Base-by-base conservation (phyloP, 1,140 invertebrate genomes). In the Drosophila repletoides region DNA sequence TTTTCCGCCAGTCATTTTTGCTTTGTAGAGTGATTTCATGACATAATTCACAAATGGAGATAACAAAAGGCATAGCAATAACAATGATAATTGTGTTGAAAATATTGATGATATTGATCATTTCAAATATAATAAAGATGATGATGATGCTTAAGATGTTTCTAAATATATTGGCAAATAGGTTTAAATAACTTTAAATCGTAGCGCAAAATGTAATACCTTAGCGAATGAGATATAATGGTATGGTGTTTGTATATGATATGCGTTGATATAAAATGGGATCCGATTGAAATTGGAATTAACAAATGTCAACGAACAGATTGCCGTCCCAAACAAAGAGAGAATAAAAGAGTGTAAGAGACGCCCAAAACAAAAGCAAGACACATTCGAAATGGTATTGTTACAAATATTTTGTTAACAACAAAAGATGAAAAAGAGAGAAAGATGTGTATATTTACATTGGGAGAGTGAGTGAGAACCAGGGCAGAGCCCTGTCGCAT, bases 301-400 rank as follows among this genome's bases (percentile, higher is more conserved):
- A 71, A 79, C 56, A 74, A 84, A 77, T 84, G 77, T 83, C 77
- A 83, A 84, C 77, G 77, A 83, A 81, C 76, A 81, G 76, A 68
- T 72, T 72, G 69, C 48, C 63, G 63, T 53, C 51, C 43, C 60
- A 58, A 51, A 36, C 36, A 48, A 34, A 36, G 38, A 24, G 14
- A 15, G 59, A 14, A 40, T 36, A 45, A 38, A 60, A 33, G 26
- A 14, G 31, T 36, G 34, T 28, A 60, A 33, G 26, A 46, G 40
- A 53, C 63, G 43, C 40, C 52, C n/a, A 36, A 14, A 61, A 81
- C 76, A 80, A 80, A 65, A 73, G 77, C 49, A 60, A 40, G 53
- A 76, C 71, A 77, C 63, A 77, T 84, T 84, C 81, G 64, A 83
- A 83, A 70, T 73, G 56, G 71, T 81, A 77, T 71, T 59, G 61